Conservation (phyloP, 2,888 invertebrate genomes). For the Liodrosophila aerea region DNA sequence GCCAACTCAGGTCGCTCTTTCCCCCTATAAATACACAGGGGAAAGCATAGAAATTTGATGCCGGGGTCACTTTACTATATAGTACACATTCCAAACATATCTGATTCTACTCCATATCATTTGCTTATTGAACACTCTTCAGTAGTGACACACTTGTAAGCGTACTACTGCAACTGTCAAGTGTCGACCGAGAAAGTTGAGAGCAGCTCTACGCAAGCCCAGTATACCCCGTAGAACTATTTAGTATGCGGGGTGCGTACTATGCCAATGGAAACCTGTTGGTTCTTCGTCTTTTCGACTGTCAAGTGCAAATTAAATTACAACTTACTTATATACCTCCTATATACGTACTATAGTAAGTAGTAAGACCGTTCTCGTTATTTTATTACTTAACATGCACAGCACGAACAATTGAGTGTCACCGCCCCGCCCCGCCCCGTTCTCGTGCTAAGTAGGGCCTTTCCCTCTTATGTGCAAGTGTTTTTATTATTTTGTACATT, state of each 20-base stretch:
- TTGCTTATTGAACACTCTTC: too few species aligned
- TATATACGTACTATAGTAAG: too few species aligned
- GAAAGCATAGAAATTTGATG: too few species aligned
- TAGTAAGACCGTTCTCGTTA: slow-evolving; percentile 29
- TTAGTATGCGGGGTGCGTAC: neutral
- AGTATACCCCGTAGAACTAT: too few species aligned
- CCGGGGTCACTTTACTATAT: too few species aligned
- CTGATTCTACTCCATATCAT: too few species aligned
- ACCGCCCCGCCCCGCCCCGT: neutral
- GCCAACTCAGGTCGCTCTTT: too few species aligned
- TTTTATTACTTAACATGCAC: slow-evolving; percentile 61
- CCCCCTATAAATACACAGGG: too few species aligned
- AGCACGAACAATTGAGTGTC: slow-evolving; percentile 53
- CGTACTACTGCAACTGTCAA: too few species aligned
- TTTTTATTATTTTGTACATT: slow-evolving; percentile 32
- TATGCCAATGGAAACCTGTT: slow-evolving; percentile 38
- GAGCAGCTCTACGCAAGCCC: too few species aligned
- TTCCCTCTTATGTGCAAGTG: slow-evolving; percentile 21
- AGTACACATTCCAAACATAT: too few species aligned
- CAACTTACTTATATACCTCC: slow-evolving; percentile 28
- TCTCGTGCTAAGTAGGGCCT: slow-evolving; percentile 3
- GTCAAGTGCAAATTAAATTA: slow-evolving; percentile 57
- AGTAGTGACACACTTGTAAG: neutral
- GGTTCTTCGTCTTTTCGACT: slow-evolving; percentile 16
- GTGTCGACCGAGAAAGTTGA: too few species aligned